Evolutionary conservation across 2,888 invertebrate genomes (phyloP).

Genomic region (Steinernema carpocapsae): DNA sequence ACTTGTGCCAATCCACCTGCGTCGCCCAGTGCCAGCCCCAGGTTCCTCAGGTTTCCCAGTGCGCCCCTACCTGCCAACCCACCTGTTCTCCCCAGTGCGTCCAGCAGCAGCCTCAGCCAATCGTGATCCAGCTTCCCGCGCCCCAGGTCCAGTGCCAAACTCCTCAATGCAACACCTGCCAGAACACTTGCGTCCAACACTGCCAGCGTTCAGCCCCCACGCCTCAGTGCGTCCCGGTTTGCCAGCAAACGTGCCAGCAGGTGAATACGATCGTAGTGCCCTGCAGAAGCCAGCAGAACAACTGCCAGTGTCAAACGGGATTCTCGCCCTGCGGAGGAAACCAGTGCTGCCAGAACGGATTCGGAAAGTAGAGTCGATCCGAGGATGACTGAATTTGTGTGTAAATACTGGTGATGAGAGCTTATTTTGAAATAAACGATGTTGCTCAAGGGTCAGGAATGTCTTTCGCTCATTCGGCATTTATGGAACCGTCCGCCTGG

Average conservation of each 20-base stretch:
- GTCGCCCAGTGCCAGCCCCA: not conserved
- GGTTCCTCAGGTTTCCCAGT: not conserved
- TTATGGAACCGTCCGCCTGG: no score
- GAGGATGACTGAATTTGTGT: not conserved
- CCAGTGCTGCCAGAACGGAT: constrained; percentile 18
- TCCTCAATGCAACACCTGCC: no score
- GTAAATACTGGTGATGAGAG: not conserved
- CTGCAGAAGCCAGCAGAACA: not conserved
- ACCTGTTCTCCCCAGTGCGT: constrained; percentile 5
- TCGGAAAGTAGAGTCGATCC: not conserved
- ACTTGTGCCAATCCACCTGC: not conserved
- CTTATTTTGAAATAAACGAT: not conserved
- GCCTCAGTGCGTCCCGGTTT: not conserved
- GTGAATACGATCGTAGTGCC: constrained; percentile 2
- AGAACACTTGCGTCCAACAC: not conserved
- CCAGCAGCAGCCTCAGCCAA: not conserved
- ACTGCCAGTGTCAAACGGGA: constrained; percentile 7
- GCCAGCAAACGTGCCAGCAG: constrained; percentile 4
- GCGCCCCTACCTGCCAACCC: not conserved
- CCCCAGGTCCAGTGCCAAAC: no score
- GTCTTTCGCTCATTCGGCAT: no score
- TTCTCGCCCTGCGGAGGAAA: constrained; percentile 9
- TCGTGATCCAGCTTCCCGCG: no score
- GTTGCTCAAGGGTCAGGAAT: not conserved
- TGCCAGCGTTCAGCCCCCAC: not conserved